Base-by-base conservation (phyloP, 2,113 vertebrate genomes). In the Machaerirhynchus nigripectus region DNA sequence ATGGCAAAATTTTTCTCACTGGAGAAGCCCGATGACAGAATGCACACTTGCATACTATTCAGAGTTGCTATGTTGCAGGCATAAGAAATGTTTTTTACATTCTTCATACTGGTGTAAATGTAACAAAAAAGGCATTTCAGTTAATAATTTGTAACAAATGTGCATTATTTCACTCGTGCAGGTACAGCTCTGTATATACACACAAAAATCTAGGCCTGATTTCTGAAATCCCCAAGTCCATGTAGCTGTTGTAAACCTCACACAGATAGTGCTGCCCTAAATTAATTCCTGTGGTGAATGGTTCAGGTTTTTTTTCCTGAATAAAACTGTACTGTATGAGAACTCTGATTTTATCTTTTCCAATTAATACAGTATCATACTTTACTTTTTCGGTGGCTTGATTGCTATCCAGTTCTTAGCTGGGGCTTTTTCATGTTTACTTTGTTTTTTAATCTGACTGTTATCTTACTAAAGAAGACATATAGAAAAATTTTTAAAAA, bases 1-100 rank as follows among this genome's bases (percentile, higher is more conserved):
- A 37, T 6, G 80, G 56, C 28, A 68, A 67, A 10, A 5, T 10
- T n/a, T 44, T 77, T 84, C 20, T 50, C 17, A 18, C 42, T 33
- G 49, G 56, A 67, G 55, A 55, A 23, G 90, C 49, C 37, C 90
- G 92, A 55, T 55, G 78, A 91, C 97, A 98, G 85, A 97, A 97
- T 13, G 97, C 64, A 61, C 97, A 97, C 39, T 70, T 87, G 57
- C 80, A 52, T 83, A 57, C 31, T 3, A 21, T 17, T 94, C 75
- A 30, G 92, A 68, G 33, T 69, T 50, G 33, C 95, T 83, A 6
- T 23, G 22, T 13, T 95, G 93, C 9, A 95, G 94, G 82, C 42
- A 17, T 44, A 96, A 92, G 89, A 98, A 98, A 52, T 79, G 49
- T 86, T 91, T 97, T 59, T 92, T 71, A 59, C 97, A 97, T 40